phyloP scores from a whole-genome alignment of 1,140 invertebrate genomes.

The Penaeus indicus region DNA sequence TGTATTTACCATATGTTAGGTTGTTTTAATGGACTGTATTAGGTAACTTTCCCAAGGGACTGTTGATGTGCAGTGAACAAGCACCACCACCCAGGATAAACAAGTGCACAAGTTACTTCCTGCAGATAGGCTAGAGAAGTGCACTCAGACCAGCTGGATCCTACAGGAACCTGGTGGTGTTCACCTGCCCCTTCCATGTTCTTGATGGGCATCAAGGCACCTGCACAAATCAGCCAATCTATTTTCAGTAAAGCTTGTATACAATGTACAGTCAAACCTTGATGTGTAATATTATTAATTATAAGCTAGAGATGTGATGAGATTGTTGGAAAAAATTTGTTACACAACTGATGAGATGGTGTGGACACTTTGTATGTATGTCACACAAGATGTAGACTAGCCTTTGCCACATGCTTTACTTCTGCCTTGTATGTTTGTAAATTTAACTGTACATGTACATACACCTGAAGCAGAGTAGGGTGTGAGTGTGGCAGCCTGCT shows the following conservation, averaged over 20 bases:
- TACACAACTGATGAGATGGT: neutral
- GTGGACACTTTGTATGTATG: conserved; percentile 46
- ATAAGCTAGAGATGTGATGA: conserved; percentile 28
- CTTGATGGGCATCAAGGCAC: conserved; percentile 46
- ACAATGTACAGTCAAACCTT: conserved; percentile 49
- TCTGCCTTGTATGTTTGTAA: conserved; percentile 61
- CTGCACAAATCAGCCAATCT: conserved; percentile 45
- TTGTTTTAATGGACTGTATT: conserved; percentile 10
- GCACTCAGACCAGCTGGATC: conserved; percentile 21
- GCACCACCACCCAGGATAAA: conserved; percentile 25
- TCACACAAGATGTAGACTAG: conserved; percentile 52
- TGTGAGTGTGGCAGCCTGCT: conserved; percentile 51
- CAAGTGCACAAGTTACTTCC: conserved; percentile 34
- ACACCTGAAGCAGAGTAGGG: conserved; percentile 52
- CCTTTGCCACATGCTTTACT: conserved; percentile 54
- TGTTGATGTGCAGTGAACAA: conserved; percentile 35
- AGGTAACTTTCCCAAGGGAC: conserved; percentile 21
- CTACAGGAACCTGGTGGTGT: conserved; percentile 31
- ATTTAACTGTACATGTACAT: conserved; percentile 60
- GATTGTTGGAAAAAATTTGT: conserved; percentile 20
- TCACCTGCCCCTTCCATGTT: conserved; percentile 45
- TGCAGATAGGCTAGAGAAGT: conserved; percentile 1
- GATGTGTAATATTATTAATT: conserved; percentile 35
- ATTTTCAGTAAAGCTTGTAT: conserved; percentile 51
- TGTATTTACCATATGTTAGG: conserved; percentile 7